Percentiles rank a stretch among this genome's conserved stretches.
Conservation (phyloP, 2,113 vertebrate species). For the Terrapene triunguis region DNA sequence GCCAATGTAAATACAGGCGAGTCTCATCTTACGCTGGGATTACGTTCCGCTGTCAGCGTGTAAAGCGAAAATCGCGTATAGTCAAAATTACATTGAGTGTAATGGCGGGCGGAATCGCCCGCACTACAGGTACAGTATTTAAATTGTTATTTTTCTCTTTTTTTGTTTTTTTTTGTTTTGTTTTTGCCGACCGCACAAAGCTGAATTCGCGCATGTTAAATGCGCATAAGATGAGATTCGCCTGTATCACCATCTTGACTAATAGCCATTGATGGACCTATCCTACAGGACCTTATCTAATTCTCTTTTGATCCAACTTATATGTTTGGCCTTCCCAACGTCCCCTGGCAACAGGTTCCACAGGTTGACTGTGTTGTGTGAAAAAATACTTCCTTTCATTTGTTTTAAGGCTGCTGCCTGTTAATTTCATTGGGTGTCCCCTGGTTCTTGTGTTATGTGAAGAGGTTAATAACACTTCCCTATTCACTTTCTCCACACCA, state of each 20-base stretch:
- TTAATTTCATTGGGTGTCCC: background rate
- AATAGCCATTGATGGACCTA: background rate
- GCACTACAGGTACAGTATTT: no score
- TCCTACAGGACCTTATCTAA: background rate
- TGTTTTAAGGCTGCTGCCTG: background rate
- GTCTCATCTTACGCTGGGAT: no score
- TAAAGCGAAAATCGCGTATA: no score
- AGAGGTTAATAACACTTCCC: background rate
- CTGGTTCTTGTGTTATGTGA: background rate
- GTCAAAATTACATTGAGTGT: no score
- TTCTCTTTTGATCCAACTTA: background rate
- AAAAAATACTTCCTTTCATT: background rate
- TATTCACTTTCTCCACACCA: background rate
- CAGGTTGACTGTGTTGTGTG: background rate
- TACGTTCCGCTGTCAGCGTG: no score
- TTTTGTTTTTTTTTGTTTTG: no score
- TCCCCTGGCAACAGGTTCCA: background rate
- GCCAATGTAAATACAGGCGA: background rate
- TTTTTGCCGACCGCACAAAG: no score
- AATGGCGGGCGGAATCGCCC: no score
- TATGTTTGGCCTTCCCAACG: background rate
- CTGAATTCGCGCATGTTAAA: no score
- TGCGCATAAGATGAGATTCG: no score
- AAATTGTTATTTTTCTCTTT: no score
- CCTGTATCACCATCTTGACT: background rate